Percentiles rank a stretch among this genome's conserved stretches.
phyloP scores from a whole-genome alignment of 2,888 invertebrate species.

The Eupsilia transversa region DNA sequence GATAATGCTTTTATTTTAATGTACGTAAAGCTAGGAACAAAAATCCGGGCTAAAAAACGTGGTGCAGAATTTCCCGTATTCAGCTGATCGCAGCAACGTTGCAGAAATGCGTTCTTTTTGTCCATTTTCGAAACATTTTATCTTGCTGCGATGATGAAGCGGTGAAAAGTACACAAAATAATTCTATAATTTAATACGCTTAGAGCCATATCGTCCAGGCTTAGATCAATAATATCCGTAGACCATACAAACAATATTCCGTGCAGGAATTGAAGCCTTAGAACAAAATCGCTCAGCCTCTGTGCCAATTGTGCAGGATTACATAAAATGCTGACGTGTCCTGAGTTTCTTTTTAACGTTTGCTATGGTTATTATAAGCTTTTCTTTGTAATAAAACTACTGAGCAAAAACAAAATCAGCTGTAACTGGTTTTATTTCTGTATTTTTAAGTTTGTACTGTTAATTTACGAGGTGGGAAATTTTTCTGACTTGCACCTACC shows the following conservation, averaged over 20 bases:
- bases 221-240: not conserved
- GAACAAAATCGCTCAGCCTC: not conserved
- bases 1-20: not conserved
- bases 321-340: conserved; percentile 28
- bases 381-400: not conserved
- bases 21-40: not conserved
- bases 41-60: not conserved
- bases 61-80: not conserved
- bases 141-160: not conserved
- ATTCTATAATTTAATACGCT: too few relatives aligned
- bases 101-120: not conserved
- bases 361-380: too few relatives aligned
- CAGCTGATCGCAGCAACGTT: too few relatives aligned
- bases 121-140: not conserved
- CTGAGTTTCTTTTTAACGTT: not conserved
- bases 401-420: not conserved
- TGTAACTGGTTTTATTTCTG: not conserved
- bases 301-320: conserved; percentile 18
- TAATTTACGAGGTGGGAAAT: not conserved
- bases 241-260: conserved; percentile 16
- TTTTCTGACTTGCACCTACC: not conserved
- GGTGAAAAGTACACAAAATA: not conserved
- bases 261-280: conserved; percentile 51
- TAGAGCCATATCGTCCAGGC: too few relatives aligned
- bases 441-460: not conserved